Evolutionary conservation across 23 tunicate genomes (phyloP), one percentile per base, ranked within the genome.

Genomic region (Phallusia fumigata): DNA sequence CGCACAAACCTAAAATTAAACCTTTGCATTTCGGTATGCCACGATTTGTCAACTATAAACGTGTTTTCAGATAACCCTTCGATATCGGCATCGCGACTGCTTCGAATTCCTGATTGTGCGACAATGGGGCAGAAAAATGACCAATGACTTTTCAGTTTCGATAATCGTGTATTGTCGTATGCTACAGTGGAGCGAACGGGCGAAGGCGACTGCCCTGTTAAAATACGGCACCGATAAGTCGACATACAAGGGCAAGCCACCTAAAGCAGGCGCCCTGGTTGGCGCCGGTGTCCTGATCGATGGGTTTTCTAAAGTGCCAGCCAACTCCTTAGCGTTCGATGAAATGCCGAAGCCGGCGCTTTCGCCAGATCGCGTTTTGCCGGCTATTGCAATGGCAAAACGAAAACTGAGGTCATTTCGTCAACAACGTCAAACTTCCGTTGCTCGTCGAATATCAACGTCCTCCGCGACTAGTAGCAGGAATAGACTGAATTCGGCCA

Each of bases 71-170:
- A 94, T 94, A 45, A 93, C 79, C 11, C 65, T 94, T 53, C 87
- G 93, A 35, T 28, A 89, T 33, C 84, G 83, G 0, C 93, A 94
- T 72, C 85, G 86, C 36, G 83, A 82, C 10, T 94, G 98, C 65
- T 94, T 94, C 49, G 91, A 89, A 53, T 94, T 51, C 65, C 82
- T 94, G n/a, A 75, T 94, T 30, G 98, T 94, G 11, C 80, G 98
- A 28, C 98, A 94, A 75, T 94, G 98, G 98, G 98, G 90, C 19
- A 52, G 98, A 74, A 88, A 89, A 52, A 81, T 86, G 26, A 85
- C 88, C 24, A 89, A 82, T 31, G 87, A 88, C 75, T 73, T 94
- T 52, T 82, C 94, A 5, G 35, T 94, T n/a, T 81, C 98, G 6
- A 36, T 94, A 18, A 72, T 86, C 2, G 32, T 89, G 33, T 94